Evolutionary conservation across 2,113 vertebrate genomes (phyloP).

Genomic region (Tragelaphus scriptus): DNA sequence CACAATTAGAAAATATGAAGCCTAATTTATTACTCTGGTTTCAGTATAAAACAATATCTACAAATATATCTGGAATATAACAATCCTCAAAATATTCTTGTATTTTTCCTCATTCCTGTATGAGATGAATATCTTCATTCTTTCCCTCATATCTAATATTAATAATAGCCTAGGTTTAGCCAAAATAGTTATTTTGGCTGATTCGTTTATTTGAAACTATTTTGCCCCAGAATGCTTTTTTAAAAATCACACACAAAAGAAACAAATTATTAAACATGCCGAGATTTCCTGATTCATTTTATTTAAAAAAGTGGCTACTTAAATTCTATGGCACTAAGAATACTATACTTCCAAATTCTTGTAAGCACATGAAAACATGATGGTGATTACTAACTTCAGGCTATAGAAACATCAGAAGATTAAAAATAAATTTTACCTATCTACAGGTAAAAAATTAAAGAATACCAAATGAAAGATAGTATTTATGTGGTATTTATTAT

Average conservation of each 20-base stretch:
- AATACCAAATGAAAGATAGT: not conserved
- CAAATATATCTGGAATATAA: not conserved
- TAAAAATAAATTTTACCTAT: not conserved
- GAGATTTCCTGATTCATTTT: not conserved
- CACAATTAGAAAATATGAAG: not conserved
- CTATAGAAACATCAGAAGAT: not conserved
- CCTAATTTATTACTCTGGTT: not conserved
- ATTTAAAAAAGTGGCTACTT: not conserved
- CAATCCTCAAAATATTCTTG: not conserved
- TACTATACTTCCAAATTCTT: not conserved
- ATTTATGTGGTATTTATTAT: not conserved
- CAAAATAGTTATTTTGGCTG: not conserved
- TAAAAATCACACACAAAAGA: not conserved
- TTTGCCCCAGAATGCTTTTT: not conserved
- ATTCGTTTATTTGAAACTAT: not conserved
- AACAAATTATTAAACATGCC: not conserved
- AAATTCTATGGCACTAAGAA: not conserved
- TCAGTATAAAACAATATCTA: conserved; percentile 26
- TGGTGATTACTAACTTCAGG: not conserved
- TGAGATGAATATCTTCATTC: not conserved
- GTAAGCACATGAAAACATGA: not conserved
- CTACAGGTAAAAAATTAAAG: not conserved
- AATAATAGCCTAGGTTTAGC: not conserved
- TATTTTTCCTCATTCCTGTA: not conserved
- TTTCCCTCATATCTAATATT: not conserved